Conservation (phyloP, 2,113 vertebrate species). For the Hydropotes inermis region DNA sequence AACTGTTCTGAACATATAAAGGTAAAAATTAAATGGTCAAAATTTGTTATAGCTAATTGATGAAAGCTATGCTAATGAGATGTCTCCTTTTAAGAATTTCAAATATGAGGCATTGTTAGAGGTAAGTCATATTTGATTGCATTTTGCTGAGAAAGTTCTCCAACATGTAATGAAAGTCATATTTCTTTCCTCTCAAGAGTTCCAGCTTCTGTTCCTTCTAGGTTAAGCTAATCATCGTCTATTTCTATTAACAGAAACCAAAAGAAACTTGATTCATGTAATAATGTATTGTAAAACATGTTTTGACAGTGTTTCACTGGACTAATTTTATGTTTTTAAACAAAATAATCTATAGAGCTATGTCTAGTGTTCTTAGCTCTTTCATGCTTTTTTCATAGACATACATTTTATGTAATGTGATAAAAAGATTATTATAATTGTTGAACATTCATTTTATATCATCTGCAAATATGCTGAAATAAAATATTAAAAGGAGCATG, state of each 20-base stretch:
- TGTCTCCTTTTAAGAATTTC: not conserved
- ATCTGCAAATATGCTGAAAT: slow-evolving; percentile 55
- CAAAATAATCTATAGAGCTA: not conserved
- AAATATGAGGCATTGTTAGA: not conserved
- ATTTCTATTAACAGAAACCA: not conserved
- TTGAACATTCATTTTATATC: slow-evolving; percentile 42
- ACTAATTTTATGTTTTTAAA: not conserved
- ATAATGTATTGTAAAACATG: not conserved
- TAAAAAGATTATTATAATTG: not conserved
- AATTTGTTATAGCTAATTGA: not conserved
- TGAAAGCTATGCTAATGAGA: not conserved
- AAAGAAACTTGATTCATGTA: not conserved
- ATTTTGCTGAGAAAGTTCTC: not conserved
- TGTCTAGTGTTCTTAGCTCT: not conserved
- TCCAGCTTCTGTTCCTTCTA: not conserved
- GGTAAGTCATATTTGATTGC: not conserved
- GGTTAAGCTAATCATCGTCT: not conserved
- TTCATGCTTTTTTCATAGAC: not conserved
- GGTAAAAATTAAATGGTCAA: not conserved
- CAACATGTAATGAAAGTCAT: not conserved
- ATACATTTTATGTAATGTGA: not conserved
- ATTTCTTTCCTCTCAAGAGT: not conserved
- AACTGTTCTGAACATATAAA: not conserved
- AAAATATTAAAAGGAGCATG: slow-evolving; percentile 69
- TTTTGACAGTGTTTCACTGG: not conserved